A percentile compares a stretch with the other conserved stretches of the same genome.
phyloP scores from a whole-genome alignment of 2,888 invertebrate genomes.

The Archips xylosteana region DNA sequence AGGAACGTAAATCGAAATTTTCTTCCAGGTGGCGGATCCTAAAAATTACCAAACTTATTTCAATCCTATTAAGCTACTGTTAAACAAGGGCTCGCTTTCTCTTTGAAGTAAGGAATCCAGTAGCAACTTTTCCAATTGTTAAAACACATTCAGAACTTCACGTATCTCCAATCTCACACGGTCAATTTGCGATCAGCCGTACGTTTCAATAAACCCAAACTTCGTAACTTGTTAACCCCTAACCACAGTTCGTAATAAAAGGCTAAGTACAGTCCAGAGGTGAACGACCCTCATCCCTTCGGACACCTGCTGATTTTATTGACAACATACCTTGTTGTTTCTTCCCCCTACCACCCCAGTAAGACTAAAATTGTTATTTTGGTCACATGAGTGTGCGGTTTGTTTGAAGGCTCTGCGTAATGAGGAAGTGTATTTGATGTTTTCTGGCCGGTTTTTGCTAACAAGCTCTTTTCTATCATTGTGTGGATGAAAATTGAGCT shows the following conservation, averaged over 20 bases:
- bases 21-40: too few relatives aligned
- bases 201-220: constrained; percentile 40
- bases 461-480: constrained; percentile 14
- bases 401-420: constrained; percentile 29
- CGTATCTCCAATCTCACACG: constrained; percentile 17
- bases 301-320: constrained; percentile 82
- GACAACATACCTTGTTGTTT: constrained; percentile 76
- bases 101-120: not conserved
- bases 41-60: too few relatives aligned
- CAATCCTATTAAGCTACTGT: not conserved
- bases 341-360: constrained; percentile 60
- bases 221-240: constrained; percentile 48
- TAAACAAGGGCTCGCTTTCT: not conserved
- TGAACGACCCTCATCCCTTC: constrained; percentile 72
- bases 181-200: constrained; percentile 34
- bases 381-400: constrained; percentile 36
- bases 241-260: constrained; percentile 56
- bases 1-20: too few relatives aligned
- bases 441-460: constrained; percentile 28
- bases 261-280: constrained; percentile 57
- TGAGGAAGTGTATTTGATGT: constrained; percentile 37
- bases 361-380: constrained; percentile 47
- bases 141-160: not conserved
- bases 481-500: not conserved
- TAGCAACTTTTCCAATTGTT: not conserved